phyloP scores from a whole-genome alignment of 2,113 vertebrate genomes.

The Mormyrus iriodes region DNA sequence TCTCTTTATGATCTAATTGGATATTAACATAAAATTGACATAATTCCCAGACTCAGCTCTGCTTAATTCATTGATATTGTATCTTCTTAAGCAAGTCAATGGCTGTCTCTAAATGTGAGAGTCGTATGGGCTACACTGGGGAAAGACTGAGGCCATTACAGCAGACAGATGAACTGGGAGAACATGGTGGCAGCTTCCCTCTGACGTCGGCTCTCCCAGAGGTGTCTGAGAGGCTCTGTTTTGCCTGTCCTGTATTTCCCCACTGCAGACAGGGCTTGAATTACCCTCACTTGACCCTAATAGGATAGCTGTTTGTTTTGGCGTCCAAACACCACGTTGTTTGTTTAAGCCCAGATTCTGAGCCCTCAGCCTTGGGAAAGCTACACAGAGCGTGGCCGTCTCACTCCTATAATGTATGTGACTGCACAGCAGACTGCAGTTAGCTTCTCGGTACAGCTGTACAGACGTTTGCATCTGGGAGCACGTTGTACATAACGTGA shows the following conservation, averaged over 20 bases:
- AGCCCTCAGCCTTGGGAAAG: neutral
- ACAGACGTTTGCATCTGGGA: neutral
- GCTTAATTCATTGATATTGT: neutral
- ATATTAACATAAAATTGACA: neutral
- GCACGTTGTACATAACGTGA: neutral
- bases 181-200: neutral
- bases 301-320: conserved; percentile 3
- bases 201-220: neutral
- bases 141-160: neutral
- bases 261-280: neutral
- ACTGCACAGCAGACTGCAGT: neutral
- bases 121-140: neutral
- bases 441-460: neutral
- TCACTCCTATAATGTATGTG: neutral
- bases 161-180: neutral
- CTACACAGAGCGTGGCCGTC: neutral
- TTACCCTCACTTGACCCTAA: neutral
- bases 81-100: neutral
- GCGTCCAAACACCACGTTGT: neutral
- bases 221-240: neutral
- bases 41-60: neutral
- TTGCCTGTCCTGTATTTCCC: neutral
- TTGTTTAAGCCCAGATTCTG: neutral
- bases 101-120: neutral
- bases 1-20: neutral